Evolutionary conservation across 1,140 invertebrate genomes (phyloP).

Genomic region (Globodera rostochiensis): DNA sequence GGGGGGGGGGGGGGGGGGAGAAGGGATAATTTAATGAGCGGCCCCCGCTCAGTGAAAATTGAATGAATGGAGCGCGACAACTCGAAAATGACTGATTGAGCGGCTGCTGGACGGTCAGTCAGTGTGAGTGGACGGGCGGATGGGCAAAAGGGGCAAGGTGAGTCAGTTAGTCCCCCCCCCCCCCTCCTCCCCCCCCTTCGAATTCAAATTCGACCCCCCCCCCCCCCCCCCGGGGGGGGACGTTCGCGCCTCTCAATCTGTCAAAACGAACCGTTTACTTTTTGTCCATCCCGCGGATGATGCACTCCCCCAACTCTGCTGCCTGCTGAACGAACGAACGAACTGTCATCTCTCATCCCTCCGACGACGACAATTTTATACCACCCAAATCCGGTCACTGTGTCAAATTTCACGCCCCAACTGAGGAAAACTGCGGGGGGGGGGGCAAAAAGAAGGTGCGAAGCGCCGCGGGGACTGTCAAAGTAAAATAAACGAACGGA

Average conservation of each 20-base stretch:
- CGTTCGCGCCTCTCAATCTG: not conserved
- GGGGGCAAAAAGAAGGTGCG: not conserved
- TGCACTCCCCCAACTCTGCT: not conserved
- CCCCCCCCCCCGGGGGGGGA: not conserved
- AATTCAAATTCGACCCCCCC: slow-evolving; percentile 1
- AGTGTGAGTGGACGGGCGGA: not conserved
- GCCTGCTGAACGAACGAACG: no score
- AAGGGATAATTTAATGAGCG: not conserved
- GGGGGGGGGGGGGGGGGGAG: no score
- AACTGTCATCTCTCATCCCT: slow-evolving; percentile 1
- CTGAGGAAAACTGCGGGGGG: not conserved
- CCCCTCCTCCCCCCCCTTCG: not conserved
- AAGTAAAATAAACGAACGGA: no score
- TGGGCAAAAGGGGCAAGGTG: not conserved
- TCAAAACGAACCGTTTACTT: not conserved
- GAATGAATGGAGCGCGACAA: no score
- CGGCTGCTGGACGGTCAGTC: not conserved
- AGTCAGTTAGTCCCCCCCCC: not conserved
- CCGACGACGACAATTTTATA: not conserved
- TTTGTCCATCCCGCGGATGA: not conserved
- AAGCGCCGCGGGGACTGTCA: not conserved
- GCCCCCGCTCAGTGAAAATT: no score
- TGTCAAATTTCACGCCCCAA: slow-evolving; percentile 14
- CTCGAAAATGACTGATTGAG: not conserved
- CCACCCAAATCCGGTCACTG: slow-evolving; percentile 3